These are phyloP conservation scores for Montipora capricornis DNA, from an alignment of 64 coral and sea anemone genomes.

Conservation along the genomic window DNA sequence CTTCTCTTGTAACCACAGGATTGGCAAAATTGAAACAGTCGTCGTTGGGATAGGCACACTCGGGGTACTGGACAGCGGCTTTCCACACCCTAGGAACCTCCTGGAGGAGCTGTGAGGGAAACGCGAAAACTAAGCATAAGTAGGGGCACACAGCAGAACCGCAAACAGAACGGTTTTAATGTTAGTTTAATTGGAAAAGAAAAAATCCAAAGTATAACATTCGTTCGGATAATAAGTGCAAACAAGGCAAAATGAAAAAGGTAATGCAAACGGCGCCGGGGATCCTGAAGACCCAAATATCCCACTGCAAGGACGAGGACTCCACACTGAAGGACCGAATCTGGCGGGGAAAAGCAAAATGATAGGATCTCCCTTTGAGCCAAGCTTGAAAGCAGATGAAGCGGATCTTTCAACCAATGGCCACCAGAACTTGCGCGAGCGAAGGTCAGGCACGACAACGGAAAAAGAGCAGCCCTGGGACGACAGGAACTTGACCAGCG, in stretches of 20 bases:
- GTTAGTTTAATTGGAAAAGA: neutral
- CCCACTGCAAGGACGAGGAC: slow-evolving; percentile 14
- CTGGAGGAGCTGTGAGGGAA: neutral
- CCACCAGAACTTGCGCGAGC: slow-evolving; percentile 40
- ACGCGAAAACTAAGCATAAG: neutral
- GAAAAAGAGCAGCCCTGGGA: slow-evolving; percentile 43
- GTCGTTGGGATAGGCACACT: neutral
- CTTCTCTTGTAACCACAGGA: slow-evolving; percentile 40
- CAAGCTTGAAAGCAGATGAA: slow-evolving; percentile 30
- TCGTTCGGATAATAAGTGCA: neutral
- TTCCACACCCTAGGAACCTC: slow-evolving; percentile 40
- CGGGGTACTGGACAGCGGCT: slow-evolving; percentile 19
- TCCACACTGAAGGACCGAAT: neutral
- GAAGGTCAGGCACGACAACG: slow-evolving; percentile 13
- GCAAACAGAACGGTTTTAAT: neutral
- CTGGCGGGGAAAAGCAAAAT: slow-evolving; percentile 30
- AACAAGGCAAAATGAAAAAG: neutral
- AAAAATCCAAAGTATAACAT: neutral
- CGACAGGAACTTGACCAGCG: slow-evolving; percentile 24
- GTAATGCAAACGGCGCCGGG: neutral
- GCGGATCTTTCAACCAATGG: slow-evolving; percentile 10
- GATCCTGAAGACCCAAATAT: slow-evolving; percentile 49
- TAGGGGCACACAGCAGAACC: neutral
- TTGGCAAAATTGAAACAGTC: slow-evolving; percentile 29
- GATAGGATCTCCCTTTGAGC: slow-evolving; percentile 12